Evolutionary conservation across 2,888 invertebrate genomes (phyloP).

Genomic region (Allophyes oxyacanthae): DNA sequence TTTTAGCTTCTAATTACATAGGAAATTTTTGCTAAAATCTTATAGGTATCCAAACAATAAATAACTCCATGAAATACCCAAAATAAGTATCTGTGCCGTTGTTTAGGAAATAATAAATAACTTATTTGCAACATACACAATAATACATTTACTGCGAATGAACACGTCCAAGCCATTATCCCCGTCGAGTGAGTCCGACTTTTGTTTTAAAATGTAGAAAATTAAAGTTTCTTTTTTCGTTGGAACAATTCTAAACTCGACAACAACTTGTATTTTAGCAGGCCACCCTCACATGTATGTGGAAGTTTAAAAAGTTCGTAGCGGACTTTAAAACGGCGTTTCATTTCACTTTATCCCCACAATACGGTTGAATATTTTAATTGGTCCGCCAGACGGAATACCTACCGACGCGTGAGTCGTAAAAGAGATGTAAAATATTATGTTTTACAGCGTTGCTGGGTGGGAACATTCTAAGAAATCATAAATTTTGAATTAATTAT

Average conservation of each 20-base stretch:
- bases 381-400: slow-evolving; percentile 70
- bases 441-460: slow-evolving; percentile 53
- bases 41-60: no score
- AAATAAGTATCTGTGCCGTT: slow-evolving; percentile 3
- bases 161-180: slow-evolving; percentile 84
- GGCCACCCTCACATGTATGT: slow-evolving; percentile 84
- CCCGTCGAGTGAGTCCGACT: slow-evolving; percentile 72
- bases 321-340: slow-evolving; percentile 79
- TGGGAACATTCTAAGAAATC: slow-evolving; percentile 60
- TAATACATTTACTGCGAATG: slow-evolving; percentile 52
- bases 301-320: slow-evolving; percentile 84
- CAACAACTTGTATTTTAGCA: slow-evolving; percentile 87
- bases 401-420: slow-evolving; percentile 57
- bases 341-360: slow-evolving; percentile 75
- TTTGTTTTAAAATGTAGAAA: slow-evolving; percentile 86
- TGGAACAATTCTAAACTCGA: slow-evolving; percentile 85
- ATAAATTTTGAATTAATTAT: slow-evolving; percentile 51
- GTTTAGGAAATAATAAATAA: slow-evolving; percentile 30
- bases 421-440: slow-evolving; percentile 63
- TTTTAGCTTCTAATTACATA: no score
- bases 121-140: slow-evolving; percentile 47
- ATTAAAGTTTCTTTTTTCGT: slow-evolving; percentile 87
- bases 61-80: not conserved
- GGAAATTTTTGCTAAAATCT: no score
- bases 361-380: slow-evolving; percentile 78